Conservation (phyloP, 2,797 vertebrate genomes). For the Passerculus sandwichensis region DNA sequence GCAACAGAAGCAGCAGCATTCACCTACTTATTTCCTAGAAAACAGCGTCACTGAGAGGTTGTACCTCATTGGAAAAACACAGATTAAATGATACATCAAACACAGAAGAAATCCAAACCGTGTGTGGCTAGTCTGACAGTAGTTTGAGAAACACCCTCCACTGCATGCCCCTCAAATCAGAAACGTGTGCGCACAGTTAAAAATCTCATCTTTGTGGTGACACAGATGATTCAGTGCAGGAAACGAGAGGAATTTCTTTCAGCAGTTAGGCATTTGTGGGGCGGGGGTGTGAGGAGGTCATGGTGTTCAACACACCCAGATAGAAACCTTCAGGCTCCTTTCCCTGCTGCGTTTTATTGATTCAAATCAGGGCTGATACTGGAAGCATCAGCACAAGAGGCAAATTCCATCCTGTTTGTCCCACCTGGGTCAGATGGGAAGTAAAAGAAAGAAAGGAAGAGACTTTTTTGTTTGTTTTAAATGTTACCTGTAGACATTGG, state of each 20-base stretch:
- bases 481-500: not conserved
- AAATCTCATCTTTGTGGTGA: constrained; percentile 66
- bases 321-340: not conserved
- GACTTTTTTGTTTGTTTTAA: not conserved
- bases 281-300: constrained; percentile 50
- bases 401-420: not conserved
- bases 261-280: constrained; percentile 46
- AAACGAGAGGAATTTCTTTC: constrained; percentile 60
- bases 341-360: not conserved
- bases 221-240: constrained; percentile 67
- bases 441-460: not conserved
- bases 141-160: constrained; percentile 46
- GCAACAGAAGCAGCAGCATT: not conserved
- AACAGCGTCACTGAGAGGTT: not conserved
- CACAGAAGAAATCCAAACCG: constrained; percentile 18
- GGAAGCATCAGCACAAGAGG: not conserved
- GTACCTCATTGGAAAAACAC: not conserved
- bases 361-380: not conserved
- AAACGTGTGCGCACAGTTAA: constrained; percentile 33
- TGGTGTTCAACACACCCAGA: not conserved
- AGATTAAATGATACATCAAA: constrained; percentile 36
- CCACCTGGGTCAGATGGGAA: not conserved
- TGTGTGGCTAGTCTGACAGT: constrained; percentile 11
- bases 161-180: constrained; percentile 51
- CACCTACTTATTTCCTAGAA: constrained; percentile 24